Conservation (phyloP, 2,888 invertebrate genomes). For the Alviniconcha strummeri region DNA sequence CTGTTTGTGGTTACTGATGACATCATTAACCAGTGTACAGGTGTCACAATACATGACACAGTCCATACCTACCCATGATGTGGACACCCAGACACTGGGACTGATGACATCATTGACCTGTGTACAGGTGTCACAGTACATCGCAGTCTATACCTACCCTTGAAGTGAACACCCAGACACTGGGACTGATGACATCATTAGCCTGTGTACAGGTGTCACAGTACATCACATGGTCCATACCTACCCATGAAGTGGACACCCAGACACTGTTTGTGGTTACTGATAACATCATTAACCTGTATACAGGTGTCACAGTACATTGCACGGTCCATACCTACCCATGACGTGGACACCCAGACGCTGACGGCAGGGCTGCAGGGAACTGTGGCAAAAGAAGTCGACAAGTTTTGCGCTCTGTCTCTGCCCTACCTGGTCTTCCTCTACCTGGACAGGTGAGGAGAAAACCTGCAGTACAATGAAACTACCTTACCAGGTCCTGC, state of each 20-base stretch:
- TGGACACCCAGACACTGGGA: conserved; percentile 45
- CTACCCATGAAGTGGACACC: too few relatives aligned
- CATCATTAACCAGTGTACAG: neutral
- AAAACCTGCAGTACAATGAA: too few relatives aligned
- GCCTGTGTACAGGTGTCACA: too few relatives aligned
- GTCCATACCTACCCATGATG: conserved; percentile 44
- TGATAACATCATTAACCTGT: neutral
- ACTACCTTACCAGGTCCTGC: too few relatives aligned
- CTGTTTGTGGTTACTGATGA: too few relatives aligned
- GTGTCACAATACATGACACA: conserved; percentile 44
- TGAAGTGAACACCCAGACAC: too few relatives aligned
- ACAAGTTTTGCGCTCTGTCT: conserved; percentile 55
- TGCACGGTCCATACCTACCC: conserved; percentile 49
- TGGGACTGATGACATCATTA: too few relatives aligned
- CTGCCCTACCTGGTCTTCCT: conserved; percentile 55
- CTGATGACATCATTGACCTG: too few relatives aligned
- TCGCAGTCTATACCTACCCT: too few relatives aligned
- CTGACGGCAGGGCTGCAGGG: conserved; percentile 47
- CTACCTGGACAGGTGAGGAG: conserved; percentile 54
- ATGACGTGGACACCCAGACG: conserved; percentile 47
- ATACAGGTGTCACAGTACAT: conserved; percentile 45
- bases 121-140: too few relatives aligned
- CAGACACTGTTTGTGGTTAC: too few relatives aligned
- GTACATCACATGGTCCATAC: too few relatives aligned
- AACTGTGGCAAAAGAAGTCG: conserved; percentile 52